Conservation (phyloP, 2,113 vertebrate species). For the Hystrix cristata region DNA sequence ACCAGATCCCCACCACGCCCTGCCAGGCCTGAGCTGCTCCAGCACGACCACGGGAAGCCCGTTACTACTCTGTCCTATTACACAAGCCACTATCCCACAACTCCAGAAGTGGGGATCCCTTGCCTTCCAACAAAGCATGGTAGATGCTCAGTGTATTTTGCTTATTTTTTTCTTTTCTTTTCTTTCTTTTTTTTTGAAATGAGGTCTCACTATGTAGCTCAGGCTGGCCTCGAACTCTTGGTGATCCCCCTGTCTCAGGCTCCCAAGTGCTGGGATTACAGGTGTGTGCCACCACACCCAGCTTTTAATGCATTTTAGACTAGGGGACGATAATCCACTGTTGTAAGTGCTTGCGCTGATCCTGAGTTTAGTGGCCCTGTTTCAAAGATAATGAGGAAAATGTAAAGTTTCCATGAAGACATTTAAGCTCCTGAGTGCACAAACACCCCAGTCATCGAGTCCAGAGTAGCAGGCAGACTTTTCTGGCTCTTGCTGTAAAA, state of each 20-base stretch:
- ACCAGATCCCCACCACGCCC: no score
- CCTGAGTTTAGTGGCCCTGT: background rate
- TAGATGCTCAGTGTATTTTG: background rate
- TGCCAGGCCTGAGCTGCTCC: background rate
- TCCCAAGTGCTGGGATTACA: background rate
- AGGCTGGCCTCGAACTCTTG: background rate
- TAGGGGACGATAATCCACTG: background rate
- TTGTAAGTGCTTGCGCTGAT: background rate
- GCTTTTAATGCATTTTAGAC: background rate
- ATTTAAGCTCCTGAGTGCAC: background rate
- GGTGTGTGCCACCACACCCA: background rate
- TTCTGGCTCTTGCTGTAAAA: background rate
- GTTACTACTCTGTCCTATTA: background rate
- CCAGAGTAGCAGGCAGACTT: fast-evolving
- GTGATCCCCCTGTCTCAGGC: background rate
- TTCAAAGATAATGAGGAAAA: background rate
- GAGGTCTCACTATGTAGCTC: background rate
- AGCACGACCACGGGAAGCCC: fast-evolving
- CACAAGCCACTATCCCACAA: background rate
- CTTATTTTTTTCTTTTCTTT: background rate
- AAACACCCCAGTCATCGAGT: fast-evolving
- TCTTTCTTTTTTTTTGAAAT: background rate
- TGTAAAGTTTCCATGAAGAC: background rate
- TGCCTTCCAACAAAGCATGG: background rate
- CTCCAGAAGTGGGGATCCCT: no score